Conservation (phyloP, 2,113 vertebrate genomes). For the Ochotona princeps region DNA sequence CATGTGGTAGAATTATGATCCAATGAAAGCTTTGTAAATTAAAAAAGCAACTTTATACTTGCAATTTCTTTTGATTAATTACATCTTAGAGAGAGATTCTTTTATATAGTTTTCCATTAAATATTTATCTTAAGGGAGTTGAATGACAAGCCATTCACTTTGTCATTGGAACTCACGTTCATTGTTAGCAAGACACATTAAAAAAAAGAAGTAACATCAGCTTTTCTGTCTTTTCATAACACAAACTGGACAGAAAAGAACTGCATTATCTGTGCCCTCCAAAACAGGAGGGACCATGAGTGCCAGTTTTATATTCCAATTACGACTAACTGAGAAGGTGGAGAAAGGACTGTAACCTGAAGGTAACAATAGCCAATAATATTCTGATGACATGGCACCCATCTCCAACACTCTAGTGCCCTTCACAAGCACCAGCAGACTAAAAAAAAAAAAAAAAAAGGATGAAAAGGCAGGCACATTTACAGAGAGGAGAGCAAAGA, state of each 20-base stretch:
- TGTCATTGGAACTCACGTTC: background rate
- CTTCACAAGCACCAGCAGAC: background rate
- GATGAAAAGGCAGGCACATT: too few relatives aligned
- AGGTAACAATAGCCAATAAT: background rate
- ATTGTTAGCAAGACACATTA: background rate
- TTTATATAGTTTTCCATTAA: constrained; percentile 11
- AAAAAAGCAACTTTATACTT: constrained; percentile 37
- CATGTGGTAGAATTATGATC: background rate
- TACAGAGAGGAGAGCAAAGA: too few relatives aligned
- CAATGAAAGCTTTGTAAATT: constrained; percentile 49
- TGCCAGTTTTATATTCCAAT: background rate
- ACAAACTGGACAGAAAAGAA: background rate
- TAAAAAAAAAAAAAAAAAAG: too few relatives aligned
- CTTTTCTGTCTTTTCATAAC: background rate
- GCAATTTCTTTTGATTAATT: constrained; percentile 56
- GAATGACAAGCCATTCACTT: constrained; percentile 10
- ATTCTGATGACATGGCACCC: background rate
- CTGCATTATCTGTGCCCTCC: background rate
- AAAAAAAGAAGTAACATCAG: background rate
- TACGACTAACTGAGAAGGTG: background rate
- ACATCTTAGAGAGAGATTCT: background rate
- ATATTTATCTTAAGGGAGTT: background rate
- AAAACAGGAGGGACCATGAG: background rate
- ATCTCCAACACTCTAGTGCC: background rate
- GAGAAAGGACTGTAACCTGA: background rate